phyloP scores from a whole-genome alignment of 2,113 vertebrate species.

The Neotoma lepida region DNA sequence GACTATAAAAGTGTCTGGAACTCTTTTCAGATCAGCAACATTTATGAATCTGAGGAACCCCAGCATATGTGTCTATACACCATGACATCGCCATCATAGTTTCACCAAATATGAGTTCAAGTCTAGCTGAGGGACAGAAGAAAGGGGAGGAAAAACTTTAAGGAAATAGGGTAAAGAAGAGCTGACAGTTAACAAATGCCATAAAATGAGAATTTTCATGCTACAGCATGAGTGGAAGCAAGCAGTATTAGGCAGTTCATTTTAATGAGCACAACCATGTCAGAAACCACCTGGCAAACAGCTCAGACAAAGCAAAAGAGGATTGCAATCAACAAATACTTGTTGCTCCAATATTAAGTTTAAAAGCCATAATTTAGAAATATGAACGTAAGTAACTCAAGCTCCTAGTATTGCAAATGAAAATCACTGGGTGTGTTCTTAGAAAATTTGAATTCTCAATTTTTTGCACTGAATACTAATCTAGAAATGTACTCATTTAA shows the following conservation, averaged over 20 bases:
- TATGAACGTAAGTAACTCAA: slow-evolving; percentile 59
- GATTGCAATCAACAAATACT: slow-evolving; percentile 86
- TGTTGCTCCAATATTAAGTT: slow-evolving; percentile 88
- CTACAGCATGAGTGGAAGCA: slow-evolving; percentile 81
- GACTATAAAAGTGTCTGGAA: slow-evolving; percentile 86
- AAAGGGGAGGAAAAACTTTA: slow-evolving; percentile 72
- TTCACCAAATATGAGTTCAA: slow-evolving; percentile 80
- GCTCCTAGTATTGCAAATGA: slow-evolving; percentile 51
- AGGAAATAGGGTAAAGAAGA: slow-evolving; percentile 54
- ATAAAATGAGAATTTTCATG: slow-evolving; percentile 79
- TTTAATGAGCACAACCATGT: slow-evolving; percentile 82
- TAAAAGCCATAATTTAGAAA: slow-evolving; percentile 72
- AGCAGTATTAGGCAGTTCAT: slow-evolving; percentile 83
- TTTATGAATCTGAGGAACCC: slow-evolving; percentile 86
- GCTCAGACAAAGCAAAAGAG: slow-evolving; percentile 82
- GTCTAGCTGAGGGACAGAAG: slow-evolving; percentile 71
- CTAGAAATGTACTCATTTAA: slow-evolving; percentile 9
- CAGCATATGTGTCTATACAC: slow-evolving; percentile 82
- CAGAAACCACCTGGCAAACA: slow-evolving; percentile 84
- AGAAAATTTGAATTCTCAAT: slow-evolving; percentile 72
- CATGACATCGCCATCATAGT: slow-evolving; percentile 78
- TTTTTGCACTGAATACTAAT: slow-evolving; percentile 54
- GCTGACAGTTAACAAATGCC: slow-evolving; percentile 74
- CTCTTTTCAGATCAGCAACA: slow-evolving; percentile 87
- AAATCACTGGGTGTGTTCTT: slow-evolving; percentile 40